Conservation (phyloP, 2,888 invertebrate genomes). For the Deilephila elpenor region DNA sequence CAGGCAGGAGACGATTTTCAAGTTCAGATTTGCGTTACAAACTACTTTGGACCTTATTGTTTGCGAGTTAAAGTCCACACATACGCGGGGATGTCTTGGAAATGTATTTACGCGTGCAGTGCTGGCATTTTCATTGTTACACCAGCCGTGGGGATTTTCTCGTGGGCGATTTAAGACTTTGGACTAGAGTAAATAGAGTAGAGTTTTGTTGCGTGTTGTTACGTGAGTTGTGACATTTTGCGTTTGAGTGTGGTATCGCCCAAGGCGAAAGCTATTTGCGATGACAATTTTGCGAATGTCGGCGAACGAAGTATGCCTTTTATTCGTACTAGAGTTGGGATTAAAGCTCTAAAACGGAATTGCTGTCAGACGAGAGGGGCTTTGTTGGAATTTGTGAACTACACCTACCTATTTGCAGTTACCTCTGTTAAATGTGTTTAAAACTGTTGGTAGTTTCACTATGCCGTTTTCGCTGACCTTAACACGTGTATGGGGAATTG, state of each 20-base stretch:
- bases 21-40: conserved; percentile 80
- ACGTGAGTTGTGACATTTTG: conserved; percentile 52
- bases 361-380: conserved; percentile 73
- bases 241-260: conserved; percentile 54
- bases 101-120: conserved; percentile 83
- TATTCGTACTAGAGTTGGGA: conserved; percentile 81
- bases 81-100: conserved; percentile 61
- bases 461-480: background rate
- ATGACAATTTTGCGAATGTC: conserved; percentile 83
- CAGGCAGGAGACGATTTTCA: conserved; percentile 83
- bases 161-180: conserved; percentile 43
- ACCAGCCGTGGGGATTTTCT: conserved; percentile 57
- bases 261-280: conserved; percentile 82
- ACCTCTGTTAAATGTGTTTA: conserved; percentile 34
- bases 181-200: conserved; percentile 37
- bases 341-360: conserved; percentile 83
- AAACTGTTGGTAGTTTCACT: background rate
- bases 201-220: conserved; percentile 41
- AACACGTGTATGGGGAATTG: background rate
- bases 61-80: conserved; percentile 65
- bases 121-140: conserved; percentile 84
- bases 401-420: conserved; percentile 61
- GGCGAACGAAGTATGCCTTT: conserved; percentile 84
- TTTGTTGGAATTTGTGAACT: conserved; percentile 76
- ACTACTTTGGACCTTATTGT: conserved; percentile 75